Percentiles rank a stretch among this genome's conserved stretches.
Conservation (phyloP, 1,140 invertebrate genomes). For the Chrysopa pallens region DNA sequence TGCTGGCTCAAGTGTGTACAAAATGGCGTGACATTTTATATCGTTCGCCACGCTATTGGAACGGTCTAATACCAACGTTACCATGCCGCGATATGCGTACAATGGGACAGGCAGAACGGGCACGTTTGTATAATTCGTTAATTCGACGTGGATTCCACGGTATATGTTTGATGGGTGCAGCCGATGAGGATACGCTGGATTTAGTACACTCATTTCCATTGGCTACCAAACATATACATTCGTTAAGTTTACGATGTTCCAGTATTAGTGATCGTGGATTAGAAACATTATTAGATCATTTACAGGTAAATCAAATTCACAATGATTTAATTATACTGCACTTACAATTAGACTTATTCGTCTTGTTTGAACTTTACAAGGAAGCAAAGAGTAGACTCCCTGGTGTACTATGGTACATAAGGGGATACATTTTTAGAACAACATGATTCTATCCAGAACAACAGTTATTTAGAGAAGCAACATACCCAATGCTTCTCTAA, state of each 20-base stretch:
- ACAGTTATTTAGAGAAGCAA: too few species aligned
- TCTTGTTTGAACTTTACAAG: too few species aligned
- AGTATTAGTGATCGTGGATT: slow-evolving; percentile 76
- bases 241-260: slow-evolving; percentile 64
- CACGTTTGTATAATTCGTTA: slow-evolving; percentile 63
- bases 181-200: slow-evolving; percentile 76
- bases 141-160: slow-evolving; percentile 71
- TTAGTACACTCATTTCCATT: slow-evolving; percentile 68
- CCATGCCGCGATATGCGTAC: slow-evolving; percentile 61
- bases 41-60: slow-evolving; percentile 65
- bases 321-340: too few species aligned
- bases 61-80: slow-evolving; percentile 60
- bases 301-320: slow-evolving; percentile 39
- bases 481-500: too few species aligned
- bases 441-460: too few species aligned
- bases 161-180: slow-evolving; percentile 63
- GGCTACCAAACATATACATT: slow-evolving; percentile 65
- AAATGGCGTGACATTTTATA: slow-evolving; percentile 77
- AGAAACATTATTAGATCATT: slow-evolving; percentile 68
- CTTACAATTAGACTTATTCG: too few species aligned
- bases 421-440: too few species aligned
- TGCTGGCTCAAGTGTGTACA: slow-evolving; percentile 55
- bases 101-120: slow-evolving; percentile 41
- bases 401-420: too few species aligned
- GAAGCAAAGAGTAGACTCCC: background rate